Evolutionary conservation across 2,888 invertebrate genomes (phyloP), one percentile per base, ranked within the genome.

Genomic region (Lochmaea capreae): DNA sequence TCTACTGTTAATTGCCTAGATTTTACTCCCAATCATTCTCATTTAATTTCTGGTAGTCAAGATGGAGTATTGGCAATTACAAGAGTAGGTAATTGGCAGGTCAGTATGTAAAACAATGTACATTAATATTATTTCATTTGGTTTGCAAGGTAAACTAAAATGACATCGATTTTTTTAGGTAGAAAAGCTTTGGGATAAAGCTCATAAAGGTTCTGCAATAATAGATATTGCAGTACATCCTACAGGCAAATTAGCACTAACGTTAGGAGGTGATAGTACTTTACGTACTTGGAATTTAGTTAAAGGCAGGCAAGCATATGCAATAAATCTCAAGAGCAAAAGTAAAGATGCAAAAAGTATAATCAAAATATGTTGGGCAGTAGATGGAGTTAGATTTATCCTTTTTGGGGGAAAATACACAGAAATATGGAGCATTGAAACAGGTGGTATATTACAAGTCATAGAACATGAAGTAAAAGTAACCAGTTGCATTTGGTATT

Each of bases 221-320:
- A 91, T 92, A 73, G 91, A 92, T 77, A 88, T 97, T 69, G 92
- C 94, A 66, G 90, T 97, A 65, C 98, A 98, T 89, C 95, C 97
- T 1, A 93, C 93, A 81, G 97, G 97, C 14, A 97, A 97, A 87
- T 83, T 98, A 78, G 96, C 96, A 0, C 87, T 98, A 10, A 94
- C 97, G 12, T 90, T 97, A 54, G 96, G 97, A 16, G 92, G 91
- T 65, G 97, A 98, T 87, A 92, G 91, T 80, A 93, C 94, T 6
- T 86, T 98, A 62, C 89, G 93, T 82, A 97, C 97, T 3, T 98
- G 98, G 98, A 97, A 98, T 89, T 89, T 98, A 76, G 90, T 98
- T 0, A 97, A 96, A 86, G 98, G 97, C 0, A 91, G 97, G 75
- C 93, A 93, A 80, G 97, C 97, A 0, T 98, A 95, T 85, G 93